A percentile compares a stretch with the other conserved stretches of the same genome.
These are phyloP conservation scores for Leptinotarsa peninsularis DNA, from an alignment of 2,888 invertebrate genomes.

Conservation along the genomic window DNA sequence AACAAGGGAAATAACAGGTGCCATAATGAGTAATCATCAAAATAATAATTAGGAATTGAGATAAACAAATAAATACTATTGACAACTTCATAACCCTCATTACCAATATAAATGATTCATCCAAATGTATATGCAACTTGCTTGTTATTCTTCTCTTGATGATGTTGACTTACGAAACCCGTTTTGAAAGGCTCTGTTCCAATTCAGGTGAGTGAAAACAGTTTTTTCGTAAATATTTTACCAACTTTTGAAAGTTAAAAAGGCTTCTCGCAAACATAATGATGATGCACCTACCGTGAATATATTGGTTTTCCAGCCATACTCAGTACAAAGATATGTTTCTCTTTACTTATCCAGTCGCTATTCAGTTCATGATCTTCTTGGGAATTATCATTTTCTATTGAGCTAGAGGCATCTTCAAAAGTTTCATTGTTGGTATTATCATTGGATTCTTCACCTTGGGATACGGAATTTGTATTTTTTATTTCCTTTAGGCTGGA, in stretches of 20 bases:
- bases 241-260: not conserved
- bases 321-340: conserved; percentile 94
- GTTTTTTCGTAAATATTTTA: too few species aligned
- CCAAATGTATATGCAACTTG: too few species aligned
- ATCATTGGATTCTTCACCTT: conserved; percentile 52
- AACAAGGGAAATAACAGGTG: too few species aligned
- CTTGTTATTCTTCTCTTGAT: too few species aligned
- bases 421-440: conserved; percentile 55
- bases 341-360: conserved; percentile 83
- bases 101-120: too few species aligned
- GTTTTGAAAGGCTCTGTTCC: too few species aligned
- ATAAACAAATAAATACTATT: too few species aligned
- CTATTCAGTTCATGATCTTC: conserved; percentile 72
- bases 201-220: too few species aligned
- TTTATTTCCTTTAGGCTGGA: conserved; percentile 74
- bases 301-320: conserved; percentile 98
- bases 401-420: conserved; percentile 45
- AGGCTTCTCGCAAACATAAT: not conserved
- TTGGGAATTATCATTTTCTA: conserved; percentile 48
- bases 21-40: too few species aligned
- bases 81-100: too few species aligned
- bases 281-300: conserved; percentile 72
- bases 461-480: conserved; percentile 65
- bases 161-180: too few species aligned
- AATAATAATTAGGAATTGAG: too few species aligned